Conservation (phyloP, 2,888 invertebrate species). For the Bugulina stolonifera region DNA sequence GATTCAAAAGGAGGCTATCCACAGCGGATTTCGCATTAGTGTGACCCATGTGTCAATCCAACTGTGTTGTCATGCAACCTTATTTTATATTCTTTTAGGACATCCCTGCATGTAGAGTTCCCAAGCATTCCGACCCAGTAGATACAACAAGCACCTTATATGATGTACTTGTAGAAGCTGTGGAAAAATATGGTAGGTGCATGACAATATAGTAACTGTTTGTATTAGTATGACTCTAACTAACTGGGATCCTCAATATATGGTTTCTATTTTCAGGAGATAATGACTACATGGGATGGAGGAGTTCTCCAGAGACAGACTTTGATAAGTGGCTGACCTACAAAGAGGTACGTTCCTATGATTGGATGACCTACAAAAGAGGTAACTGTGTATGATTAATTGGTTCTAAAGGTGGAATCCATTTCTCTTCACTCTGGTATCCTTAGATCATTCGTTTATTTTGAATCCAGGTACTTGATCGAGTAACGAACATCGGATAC, state of each 20-base stretch:
- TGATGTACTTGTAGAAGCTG: not conserved
- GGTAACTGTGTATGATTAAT: too few species aligned
- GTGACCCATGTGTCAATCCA: too few species aligned
- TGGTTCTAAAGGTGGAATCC: too few species aligned
- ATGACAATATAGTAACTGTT: too few species aligned
- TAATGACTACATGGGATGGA: not conserved
- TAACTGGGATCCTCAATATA: too few species aligned
- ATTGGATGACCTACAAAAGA: too few species aligned
- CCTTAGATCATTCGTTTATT: too few species aligned
- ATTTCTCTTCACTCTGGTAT: too few species aligned
- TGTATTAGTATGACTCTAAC: too few species aligned
- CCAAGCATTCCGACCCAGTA: not conserved
- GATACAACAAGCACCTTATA: not conserved
- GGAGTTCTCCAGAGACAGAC: slow-evolving; percentile 7
- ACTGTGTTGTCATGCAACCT: too few species aligned
- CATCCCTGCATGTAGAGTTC: not conserved
- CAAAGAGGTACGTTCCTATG: not conserved
- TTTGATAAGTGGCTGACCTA: slow-evolving; percentile 21
- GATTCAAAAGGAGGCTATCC: too few species aligned
- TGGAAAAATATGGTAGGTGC: not conserved
- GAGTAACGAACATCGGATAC: slow-evolving; percentile 84
- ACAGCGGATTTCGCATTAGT: too few species aligned
- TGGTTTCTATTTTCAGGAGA: not conserved
- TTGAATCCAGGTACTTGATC: slow-evolving; percentile 60
- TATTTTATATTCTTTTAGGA: not conserved